Base-by-base conservation (phyloP, 1,140 invertebrate genomes). In the Plodia interpunctella region DNA sequence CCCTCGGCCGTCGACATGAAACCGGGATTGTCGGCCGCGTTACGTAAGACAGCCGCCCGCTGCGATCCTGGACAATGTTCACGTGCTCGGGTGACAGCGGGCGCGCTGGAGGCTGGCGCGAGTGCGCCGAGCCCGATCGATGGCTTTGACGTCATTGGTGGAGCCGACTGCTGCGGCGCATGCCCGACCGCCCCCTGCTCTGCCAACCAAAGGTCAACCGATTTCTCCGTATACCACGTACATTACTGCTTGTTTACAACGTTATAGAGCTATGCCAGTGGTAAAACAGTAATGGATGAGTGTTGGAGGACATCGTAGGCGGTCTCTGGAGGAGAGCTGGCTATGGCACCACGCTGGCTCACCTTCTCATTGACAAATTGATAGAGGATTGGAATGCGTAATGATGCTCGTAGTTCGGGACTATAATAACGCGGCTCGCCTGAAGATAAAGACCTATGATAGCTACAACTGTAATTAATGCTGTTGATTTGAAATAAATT, bases 121-220 rank as follows among this genome's bases (percentile, higher is more conserved):
- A 44, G 65, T 59, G 64, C 58, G 64, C 67, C 72, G 70, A 76
- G 74, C 74, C 67, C 72, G 70, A 76, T 76, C 74, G 73, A 76
- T 73, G 21, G 65, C 64, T 65, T 59, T 87, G 85, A 88, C 87
- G 87, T 90, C 83, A 87, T 80, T 79, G 80, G 76, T 66, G 62
- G 59, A 56, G 55, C 38, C 44, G 28, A 15, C 35, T 38, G 44
- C 49, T 57, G 55, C 49, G 49, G 80, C 84, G 83, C 83, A 81
- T 75, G 83, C 61, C 77, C 75, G 56, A 21, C 70, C 35, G 17
- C 66, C 50, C 53, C 32, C 58, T 55, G 9, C 59, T 49, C 57
- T 6, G 3, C 10, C 19, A 11, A 51, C 49, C 49, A 53, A 53
- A 53, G 51, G 51, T 53, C 51, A 53, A 0, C 55, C 49, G 15